Base-by-base conservation (phyloP, 1,140 invertebrate species). In the Pseudachorutes palmiensis region DNA sequence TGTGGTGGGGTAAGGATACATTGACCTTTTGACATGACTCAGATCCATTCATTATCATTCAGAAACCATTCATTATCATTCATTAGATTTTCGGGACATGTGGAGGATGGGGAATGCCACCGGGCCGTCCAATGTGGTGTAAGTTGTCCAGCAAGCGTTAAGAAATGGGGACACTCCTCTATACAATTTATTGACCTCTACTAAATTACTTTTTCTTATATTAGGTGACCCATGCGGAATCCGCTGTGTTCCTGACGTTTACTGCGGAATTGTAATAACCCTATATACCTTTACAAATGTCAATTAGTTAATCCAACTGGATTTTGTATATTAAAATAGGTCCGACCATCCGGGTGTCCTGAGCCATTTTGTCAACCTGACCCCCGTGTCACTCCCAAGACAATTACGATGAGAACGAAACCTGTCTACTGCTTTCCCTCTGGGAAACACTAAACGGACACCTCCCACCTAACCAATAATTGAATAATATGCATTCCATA, bases 161-260 rank as follows among this genome's bases (percentile, higher is more conserved):
- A n/a, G n/a, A n/a, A n/a, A n/a, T n/a, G n/a, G n/a, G n/a, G n/a
- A n/a, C n/a, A n/a, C n/a, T n/a, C n/a, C n/a, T n/a, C n/a, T n/a
- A n/a, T n/a, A n/a, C n/a, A n/a, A n/a, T n/a, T n/a, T n/a, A n/a
- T n/a, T n/a, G n/a, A n/a, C n/a, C n/a, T n/a, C n/a, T n/a, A n/a
- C n/a, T n/a, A n/a, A n/a, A n/a, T n/a, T n/a, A n/a, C n/a, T n/a
- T 55, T 55, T 5, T 16, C 24, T 12, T 14, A 55, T 14, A 55
- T 24, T 55, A 55, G 51, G 51, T 55, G 51, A 55, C 51, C 51
- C 51, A 14, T 55, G 51, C 24, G 51, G 51, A 55, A 14, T 55
- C 24, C 51, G 51, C 24, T 55, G 51, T 26, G 51, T 55, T 19
- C 51, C 51, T 55, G 51, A 55, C 24, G 51, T 22, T 19, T 55